A percentile compares a stretch with the other conserved stretches of the same genome.
Evolutionary conservation across 2,113 vertebrate species (phyloP).

Genomic region (Ochotona princeps): DNA sequence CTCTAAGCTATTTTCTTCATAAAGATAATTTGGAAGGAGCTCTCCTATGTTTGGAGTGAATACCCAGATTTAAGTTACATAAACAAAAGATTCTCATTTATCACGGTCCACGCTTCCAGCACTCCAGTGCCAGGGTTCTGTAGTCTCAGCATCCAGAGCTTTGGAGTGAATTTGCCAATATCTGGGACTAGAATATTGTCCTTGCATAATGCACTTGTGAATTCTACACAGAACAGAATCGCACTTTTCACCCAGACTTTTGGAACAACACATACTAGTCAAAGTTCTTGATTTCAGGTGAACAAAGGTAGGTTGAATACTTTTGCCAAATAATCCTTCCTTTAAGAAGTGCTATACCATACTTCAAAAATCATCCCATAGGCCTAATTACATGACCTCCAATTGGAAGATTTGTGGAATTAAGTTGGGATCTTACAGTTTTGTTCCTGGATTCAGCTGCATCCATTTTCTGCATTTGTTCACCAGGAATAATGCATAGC

Average conservation of each 20-base stretch:
- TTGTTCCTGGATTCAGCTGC: fast-evolving
- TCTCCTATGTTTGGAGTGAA: not conserved
- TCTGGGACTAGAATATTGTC: not conserved
- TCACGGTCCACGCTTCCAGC: not conserved
- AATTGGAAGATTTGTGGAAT: not conserved
- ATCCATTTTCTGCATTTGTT: not conserved
- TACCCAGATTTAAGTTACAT: not conserved
- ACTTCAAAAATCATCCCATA: fast-evolving
- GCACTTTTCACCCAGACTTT: not conserved
- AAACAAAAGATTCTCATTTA: constrained; percentile 55
- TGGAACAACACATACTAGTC: not conserved
- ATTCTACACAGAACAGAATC: not conserved
- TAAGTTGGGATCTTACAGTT: fast-evolving
- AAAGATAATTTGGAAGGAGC: not conserved
- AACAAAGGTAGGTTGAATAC: not conserved
- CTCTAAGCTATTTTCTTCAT: not conserved
- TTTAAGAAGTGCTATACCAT: not conserved
- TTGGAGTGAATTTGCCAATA: not conserved
- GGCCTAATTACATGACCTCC: fast-evolving
- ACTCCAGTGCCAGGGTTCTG: not conserved
- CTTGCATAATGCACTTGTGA: not conserved
- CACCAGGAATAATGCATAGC: not conserved
- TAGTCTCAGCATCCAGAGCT: not conserved
- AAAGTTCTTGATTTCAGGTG: not conserved
- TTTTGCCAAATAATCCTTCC: not conserved